Evolutionary conservation across 2,888 invertebrate species (phyloP), one percentile per base, ranked within the genome.

Genomic region (Rhodophaea formosa): DNA sequence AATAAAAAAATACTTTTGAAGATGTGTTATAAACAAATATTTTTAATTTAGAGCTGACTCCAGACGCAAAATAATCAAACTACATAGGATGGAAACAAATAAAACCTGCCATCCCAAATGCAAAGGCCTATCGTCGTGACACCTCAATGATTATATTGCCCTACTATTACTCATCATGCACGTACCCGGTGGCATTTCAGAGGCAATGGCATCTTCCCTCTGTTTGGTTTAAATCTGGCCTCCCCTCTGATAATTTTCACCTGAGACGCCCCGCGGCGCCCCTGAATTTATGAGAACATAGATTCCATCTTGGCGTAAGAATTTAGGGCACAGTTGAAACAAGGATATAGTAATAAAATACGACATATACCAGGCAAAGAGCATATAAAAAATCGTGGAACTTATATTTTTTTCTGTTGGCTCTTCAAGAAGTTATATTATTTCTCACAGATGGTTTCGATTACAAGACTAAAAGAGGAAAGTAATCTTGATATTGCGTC

Each of bases 191-290:
- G 53, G 51, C 17, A 51, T 51, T 53, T 51, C 49, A 39, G 16
- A 42, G 67, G 72, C 72, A 69, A 82, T 87, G 47, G 30, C 29
- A 35, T 8, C 35, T 51, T 23, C 51, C 51, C 35, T 51, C 51
- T 51, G 88, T 88, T 86, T 86, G 86, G 82, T 85, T 88, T 80
- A 83, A 84, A 86, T 86, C 86, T 82, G 86, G 72, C 65, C 81
- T 60, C 86, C 85, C 85, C 80, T 74, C 76, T 85, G 87, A 88
- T 88, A 88, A 91, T 91, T 90, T 86, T 89, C 90, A 91, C 90
- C 90, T 91, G 90, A 71, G 76, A 64, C 65, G 59, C 73, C 74
- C 75, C 64, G 66, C 64, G 69, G 75, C 71, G 68, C 75, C 73
- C 73, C 66, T 73, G 75, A 83, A 90, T 89, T 89, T 88, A 89